These are phyloP conservation scores for Rhamphomyia laevipes DNA, from an alignment of 2,888 invertebrate species.

Conservation along the genomic window DNA sequence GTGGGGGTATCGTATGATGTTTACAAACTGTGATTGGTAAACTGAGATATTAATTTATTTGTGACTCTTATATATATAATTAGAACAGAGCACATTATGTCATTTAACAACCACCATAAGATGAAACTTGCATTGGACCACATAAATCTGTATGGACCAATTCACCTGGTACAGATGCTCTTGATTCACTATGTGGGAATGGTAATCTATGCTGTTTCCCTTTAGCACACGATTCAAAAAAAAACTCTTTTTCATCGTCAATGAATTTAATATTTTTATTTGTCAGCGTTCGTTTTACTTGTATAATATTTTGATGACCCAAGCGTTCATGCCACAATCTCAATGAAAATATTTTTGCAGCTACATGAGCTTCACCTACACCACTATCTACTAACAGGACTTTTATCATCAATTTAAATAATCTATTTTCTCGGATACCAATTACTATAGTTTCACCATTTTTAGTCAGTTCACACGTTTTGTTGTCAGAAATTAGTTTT, in stretches of 20 bases:
- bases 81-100: no score
- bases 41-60: no score
- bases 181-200: constrained; percentile 11
- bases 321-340: constrained; percentile 19
- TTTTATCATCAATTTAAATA: constrained; percentile 12
- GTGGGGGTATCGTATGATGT: no score
- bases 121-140: constrained; percentile 15
- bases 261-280: constrained; percentile 11
- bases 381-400: constrained; percentile 2
- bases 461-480: not conserved
- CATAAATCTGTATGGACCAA: constrained; percentile 19
- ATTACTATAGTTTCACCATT: not conserved
- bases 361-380: not conserved
- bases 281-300: constrained; percentile 15
- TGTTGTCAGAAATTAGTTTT: not conserved
- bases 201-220: constrained; percentile 16
- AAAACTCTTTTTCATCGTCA: constrained; percentile 9
- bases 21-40: no score
- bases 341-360: not conserved
- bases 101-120: no score
- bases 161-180: constrained; percentile 11
- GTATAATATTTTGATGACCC: constrained; percentile 16
- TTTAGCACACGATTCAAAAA: constrained; percentile 17
- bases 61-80: no score
- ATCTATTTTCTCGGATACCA: constrained; percentile 6